These are phyloP conservation scores for Neocrepidodera transversa DNA, from an alignment of 2,888 invertebrate genomes.

Conservation along the genomic window DNA sequence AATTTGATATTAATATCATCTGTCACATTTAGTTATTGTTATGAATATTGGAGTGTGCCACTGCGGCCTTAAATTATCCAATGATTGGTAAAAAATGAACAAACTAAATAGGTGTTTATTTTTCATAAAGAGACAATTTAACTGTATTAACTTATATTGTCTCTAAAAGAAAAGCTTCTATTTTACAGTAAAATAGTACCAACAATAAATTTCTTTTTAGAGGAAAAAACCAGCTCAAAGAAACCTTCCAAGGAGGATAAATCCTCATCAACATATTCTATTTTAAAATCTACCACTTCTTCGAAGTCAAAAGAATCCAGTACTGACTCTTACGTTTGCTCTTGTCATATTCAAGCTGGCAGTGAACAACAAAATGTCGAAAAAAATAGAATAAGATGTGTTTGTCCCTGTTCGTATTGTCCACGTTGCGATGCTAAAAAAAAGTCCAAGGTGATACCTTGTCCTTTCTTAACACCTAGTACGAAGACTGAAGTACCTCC, in stretches of 20 bases:
- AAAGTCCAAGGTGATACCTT: neutral
- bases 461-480: neutral
- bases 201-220: too few relatives aligned
- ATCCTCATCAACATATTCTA: neutral
- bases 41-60: too few relatives aligned
- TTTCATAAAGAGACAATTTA: too few relatives aligned
- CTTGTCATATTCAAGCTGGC: neutral
- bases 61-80: too few relatives aligned
- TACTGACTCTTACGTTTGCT: constrained; percentile 1
- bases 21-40: too few relatives aligned
- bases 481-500: neutral
- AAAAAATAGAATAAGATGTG: neutral
- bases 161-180: neutral
- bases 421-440: neutral
- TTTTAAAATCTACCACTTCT: neutral
- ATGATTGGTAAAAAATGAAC: constrained; percentile 9
- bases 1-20: too few relatives aligned
- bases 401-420: neutral
- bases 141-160: too few relatives aligned
- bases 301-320: constrained; percentile 11
- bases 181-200: neutral
- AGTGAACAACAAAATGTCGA: neutral
- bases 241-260: neutral
- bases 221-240: neutral
- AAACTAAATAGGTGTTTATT: neutral